Conservation (phyloP, 2,797 vertebrate species). For the Semaprochilodus insignis region DNA sequence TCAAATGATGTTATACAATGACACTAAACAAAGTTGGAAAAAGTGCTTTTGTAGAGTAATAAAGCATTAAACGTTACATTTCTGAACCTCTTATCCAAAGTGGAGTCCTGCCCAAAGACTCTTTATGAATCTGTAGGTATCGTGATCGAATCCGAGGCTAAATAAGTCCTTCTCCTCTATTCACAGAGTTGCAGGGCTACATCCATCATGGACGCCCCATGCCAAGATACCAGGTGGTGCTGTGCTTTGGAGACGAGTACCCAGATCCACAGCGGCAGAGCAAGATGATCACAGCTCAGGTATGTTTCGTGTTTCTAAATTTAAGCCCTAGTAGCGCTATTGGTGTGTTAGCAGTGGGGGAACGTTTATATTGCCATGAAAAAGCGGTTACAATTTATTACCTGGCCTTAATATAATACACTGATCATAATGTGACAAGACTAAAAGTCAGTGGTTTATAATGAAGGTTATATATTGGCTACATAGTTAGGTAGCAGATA, state of each 20-base stretch:
- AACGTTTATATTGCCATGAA: too few relatives aligned
- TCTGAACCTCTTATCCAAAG: too few relatives aligned
- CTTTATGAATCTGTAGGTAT: neutral
- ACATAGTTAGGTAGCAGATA: neutral
- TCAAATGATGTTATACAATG: neutral
- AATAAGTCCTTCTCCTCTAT: neutral
- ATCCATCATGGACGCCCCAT: constrained; percentile 87
- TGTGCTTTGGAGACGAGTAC: constrained; percentile 97
- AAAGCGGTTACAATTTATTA: too few relatives aligned
- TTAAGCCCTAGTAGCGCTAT: neutral
- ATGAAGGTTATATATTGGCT: neutral
- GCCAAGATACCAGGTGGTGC: constrained; percentile 89
- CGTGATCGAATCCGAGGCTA: neutral
- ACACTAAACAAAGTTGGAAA: too few relatives aligned
- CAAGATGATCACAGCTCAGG: constrained; percentile 94
- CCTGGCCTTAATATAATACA: too few relatives aligned
- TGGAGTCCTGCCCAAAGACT: too few relatives aligned
- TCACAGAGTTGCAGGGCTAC: constrained; percentile 90
- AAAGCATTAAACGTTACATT: too few relatives aligned
- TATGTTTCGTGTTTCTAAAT: constrained; percentile 38
- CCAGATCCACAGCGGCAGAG: constrained; percentile 90
- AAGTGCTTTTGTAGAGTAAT: too few relatives aligned
- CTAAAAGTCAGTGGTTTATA: neutral
- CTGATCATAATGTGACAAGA: neutral
- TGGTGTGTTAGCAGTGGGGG: neutral